Base-by-base conservation (phyloP, 2,797 vertebrate species). In the Amazona ochrocephala region DNA sequence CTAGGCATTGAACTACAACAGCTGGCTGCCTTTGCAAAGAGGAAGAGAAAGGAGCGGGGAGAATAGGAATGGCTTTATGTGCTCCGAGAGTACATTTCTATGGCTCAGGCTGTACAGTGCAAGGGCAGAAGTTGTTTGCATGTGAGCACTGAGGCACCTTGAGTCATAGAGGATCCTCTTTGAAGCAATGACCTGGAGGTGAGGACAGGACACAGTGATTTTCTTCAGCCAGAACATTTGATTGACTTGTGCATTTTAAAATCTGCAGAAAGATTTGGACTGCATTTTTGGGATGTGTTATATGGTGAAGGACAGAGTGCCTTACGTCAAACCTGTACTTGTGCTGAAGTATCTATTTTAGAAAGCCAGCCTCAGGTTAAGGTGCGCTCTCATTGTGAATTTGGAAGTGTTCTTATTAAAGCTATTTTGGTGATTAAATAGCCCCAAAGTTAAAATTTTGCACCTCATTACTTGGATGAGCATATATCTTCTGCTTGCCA, bases 391-490 rank as follows among this genome's bases (percentile, higher is more conserved):
- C 56, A 50, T 18, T 82, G 42, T 83, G 68, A 82, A 62, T 87
- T 79, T 87, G 58, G 12, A 84, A 51, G 17, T 74, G 53, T 79
- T 78, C 83, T 60, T 87, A 44, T 37, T 87, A 75, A 92, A 94
- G 75, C 16, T 26, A 61, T 87, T 79, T 65, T 56, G 42, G 14
- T 85, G 84, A 66, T 83, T 80, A 80, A 84, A 80, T 84, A 72
- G 50, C 53, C 47, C 45, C 7, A 11, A 30, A 73, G 77, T 82
- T 91, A 73, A 61, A 32, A 37, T 90, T 93, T 93, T 91, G 48
- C 58, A 66, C 77, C 78, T 95, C 84, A 34, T 89, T 93, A 84
- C 64, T 91, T 93, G 64, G 50, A 18, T 85, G 84, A 92, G 30
- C 30, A 2, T 84, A 54, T 12, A 91, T 45, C 61, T 94, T 80